Percentiles rank a stretch among this genome's conserved stretches.
phyloP scores from a whole-genome alignment of 2,797 vertebrate genomes.

The Crenuchus spilurus region DNA sequence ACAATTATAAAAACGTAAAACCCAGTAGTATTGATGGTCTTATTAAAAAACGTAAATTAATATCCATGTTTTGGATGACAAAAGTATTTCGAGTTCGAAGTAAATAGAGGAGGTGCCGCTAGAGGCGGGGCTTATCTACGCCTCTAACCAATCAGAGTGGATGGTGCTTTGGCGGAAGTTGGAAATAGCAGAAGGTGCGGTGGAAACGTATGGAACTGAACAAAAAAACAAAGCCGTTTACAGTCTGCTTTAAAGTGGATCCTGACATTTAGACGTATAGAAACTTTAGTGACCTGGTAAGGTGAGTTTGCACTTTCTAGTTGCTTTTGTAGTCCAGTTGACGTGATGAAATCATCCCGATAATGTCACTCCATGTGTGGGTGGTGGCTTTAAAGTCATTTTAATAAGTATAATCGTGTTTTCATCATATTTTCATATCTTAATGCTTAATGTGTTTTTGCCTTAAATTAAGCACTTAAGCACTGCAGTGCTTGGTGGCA shows the following conservation, averaged over 20 bases:
- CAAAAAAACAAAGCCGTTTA: slow-evolving; percentile 46
- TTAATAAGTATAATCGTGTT: background rate
- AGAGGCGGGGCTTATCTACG: background rate
- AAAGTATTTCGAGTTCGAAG: background rate
- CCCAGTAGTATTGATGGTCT: too few relatives aligned
- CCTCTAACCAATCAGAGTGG: slow-evolving; percentile 63
- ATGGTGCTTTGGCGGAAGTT: slow-evolving; percentile 68
- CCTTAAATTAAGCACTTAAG: too few relatives aligned
- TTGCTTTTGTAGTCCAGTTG: background rate
- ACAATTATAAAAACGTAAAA: background rate
- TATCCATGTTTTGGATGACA: too few relatives aligned
- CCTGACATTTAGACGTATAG: background rate
- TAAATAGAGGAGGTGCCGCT: background rate
- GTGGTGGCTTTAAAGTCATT: background rate
- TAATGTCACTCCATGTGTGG: background rate
- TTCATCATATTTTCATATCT: background rate
- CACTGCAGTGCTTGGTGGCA: background rate
- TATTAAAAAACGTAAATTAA: too few relatives aligned
- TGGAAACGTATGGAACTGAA: slow-evolving; percentile 41
- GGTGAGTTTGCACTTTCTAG: slow-evolving; percentile 3
- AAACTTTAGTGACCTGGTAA: background rate
- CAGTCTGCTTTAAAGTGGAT: background rate
- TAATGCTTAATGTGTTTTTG: background rate
- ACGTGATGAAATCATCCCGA: background rate
- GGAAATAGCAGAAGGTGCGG: slow-evolving; percentile 48